A percentile compares a stretch with the other conserved stretches of the same genome.
Evolutionary conservation across 1,140 invertebrate species (phyloP).

Genomic region (Aethina tumida): DNA sequence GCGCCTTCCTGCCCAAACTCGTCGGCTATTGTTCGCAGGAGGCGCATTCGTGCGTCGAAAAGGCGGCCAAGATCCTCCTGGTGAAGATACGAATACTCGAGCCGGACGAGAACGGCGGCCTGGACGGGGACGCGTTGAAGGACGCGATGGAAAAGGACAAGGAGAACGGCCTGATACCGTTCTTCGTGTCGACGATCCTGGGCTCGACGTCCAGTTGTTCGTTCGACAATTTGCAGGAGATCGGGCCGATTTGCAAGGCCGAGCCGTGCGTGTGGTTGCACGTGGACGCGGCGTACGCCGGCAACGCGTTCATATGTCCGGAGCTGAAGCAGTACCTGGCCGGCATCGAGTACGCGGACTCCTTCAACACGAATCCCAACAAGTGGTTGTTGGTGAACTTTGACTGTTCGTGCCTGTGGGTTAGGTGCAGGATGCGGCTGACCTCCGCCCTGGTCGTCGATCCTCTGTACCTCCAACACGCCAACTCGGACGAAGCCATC

Average conservation of each 20-base stretch:
- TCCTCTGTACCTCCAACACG: constrained; percentile 84
- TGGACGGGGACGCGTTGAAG: constrained; percentile 63
- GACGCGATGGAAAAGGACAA: constrained; percentile 66
- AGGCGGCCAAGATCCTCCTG: constrained; percentile 85
- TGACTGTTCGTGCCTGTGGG: constrained; percentile 86
- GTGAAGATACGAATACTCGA: constrained; percentile 83
- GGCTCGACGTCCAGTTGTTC: constrained; percentile 76
- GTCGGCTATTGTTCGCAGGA: constrained; percentile 94
- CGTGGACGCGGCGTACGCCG: constrained; percentile 76
- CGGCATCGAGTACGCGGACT: constrained; percentile 76
- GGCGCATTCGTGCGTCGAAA: constrained; percentile 94
- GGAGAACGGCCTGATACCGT: constrained; percentile 70
- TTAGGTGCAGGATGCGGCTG: constrained; percentile 75
- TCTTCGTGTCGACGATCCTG: constrained; percentile 72
- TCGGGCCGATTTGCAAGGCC: constrained; percentile 67
- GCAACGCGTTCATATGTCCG: constrained; percentile 74
- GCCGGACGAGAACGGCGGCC: constrained; percentile 69
- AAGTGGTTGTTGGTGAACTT: constrained; percentile 88
- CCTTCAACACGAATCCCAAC: constrained; percentile 88
- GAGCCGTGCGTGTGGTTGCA: constrained; percentile 58
- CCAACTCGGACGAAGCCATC: constrained; percentile 55
- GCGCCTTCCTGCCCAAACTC: constrained; percentile 75
- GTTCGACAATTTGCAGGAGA: constrained; percentile 71
- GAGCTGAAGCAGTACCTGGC: constrained; percentile 65
- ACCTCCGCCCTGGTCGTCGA: constrained; percentile 92